Conservation (phyloP, 2,113 vertebrate genomes). For the Mirounga angustirostris region DNA sequence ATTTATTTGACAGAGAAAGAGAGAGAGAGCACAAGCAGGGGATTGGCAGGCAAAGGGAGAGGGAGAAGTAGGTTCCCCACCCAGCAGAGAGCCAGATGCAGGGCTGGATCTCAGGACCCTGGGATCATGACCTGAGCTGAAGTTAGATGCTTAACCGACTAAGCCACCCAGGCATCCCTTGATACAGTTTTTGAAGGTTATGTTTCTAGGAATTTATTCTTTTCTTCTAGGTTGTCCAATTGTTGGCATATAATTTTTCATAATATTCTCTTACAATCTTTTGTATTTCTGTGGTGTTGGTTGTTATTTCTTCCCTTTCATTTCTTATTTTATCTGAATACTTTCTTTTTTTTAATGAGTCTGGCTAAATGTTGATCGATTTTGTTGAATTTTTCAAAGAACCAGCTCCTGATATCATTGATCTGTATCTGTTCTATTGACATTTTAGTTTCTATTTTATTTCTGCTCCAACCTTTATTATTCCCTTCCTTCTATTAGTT, state of each 20-base stretch:
- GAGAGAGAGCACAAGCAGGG: not conserved
- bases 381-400: not conserved
- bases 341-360: not conserved
- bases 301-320: not conserved
- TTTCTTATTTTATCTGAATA: not conserved
- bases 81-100: not conserved
- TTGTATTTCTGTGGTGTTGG: not conserved
- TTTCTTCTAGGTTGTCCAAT: not conserved
- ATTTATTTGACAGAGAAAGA: not conserved
- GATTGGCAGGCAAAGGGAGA: not conserved
- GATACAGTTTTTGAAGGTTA: not conserved
- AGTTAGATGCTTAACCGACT: not conserved
- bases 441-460: not conserved
- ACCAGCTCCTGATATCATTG: not conserved
- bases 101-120: not conserved
- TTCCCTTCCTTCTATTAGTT: not conserved
- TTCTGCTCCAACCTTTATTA: not conserved
- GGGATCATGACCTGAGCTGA: not conserved
- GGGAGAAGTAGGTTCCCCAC: not conserved
- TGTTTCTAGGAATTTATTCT: not conserved
- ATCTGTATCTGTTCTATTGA: not conserved
- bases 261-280: not conserved
- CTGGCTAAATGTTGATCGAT: not conserved
- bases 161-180: not conserved
- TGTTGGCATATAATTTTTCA: not conserved